Percentiles rank a stretch among this genome's conserved stretches.
Evolutionary conservation across 2,888 invertebrate genomes (phyloP).

Genomic region (Cacoxenus indagator): DNA sequence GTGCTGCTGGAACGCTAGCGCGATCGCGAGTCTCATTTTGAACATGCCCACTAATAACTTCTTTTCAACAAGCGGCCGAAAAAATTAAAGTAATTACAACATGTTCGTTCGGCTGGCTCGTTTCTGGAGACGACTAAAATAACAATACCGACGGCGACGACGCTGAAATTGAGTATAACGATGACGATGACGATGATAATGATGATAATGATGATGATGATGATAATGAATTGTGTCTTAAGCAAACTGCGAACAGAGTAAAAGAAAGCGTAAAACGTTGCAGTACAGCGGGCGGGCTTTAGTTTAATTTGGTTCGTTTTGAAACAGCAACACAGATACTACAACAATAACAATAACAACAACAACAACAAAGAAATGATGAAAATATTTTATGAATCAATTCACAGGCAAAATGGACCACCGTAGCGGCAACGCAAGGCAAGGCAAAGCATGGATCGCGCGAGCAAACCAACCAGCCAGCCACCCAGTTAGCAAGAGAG

Average conservation of each 20-base stretch:
- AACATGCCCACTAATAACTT: conserved; percentile 13
- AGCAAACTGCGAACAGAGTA: neutral
- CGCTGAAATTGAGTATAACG: conserved; percentile 14
- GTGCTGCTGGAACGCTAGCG: too few species aligned
- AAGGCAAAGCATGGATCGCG: conserved; percentile 26
- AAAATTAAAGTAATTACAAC: conserved; percentile 22
- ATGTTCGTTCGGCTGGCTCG: conserved; percentile 1
- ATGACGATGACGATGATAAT: neutral
- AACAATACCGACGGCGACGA: neutral
- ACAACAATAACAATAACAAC: neutral
- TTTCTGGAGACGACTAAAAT: neutral
- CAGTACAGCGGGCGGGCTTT: too few species aligned
- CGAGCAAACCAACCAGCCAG: conserved; percentile 27
- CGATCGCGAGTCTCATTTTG: neutral
- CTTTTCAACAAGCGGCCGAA: conserved; percentile 15
- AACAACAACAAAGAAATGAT: conserved; percentile 48
- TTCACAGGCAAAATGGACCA: conserved; percentile 64
- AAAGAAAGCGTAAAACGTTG: conserved; percentile 3
- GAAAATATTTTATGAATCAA: conserved; percentile 64
- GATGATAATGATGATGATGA: neutral
- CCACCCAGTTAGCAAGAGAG: conserved; percentile 64
- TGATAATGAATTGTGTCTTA: conserved; percentile 21
- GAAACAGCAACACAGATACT: too few species aligned
- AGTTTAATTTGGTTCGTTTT: too few species aligned
- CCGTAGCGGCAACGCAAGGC: conserved; percentile 37